Evolutionary conservation across 2,113 vertebrate species (phyloP).

Genomic region (Leucoraja erinaceus): DNA sequence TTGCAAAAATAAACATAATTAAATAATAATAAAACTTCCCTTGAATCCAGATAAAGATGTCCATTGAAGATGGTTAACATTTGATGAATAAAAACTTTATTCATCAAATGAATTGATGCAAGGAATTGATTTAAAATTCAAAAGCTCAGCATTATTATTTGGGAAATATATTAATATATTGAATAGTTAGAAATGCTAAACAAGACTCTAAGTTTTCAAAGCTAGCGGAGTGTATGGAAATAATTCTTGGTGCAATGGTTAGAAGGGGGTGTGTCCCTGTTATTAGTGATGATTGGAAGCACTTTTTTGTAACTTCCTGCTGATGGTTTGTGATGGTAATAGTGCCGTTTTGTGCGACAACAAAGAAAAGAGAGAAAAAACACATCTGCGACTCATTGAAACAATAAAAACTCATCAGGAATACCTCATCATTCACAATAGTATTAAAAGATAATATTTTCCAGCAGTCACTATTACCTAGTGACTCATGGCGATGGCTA

Average conservation of each 20-base stretch:
- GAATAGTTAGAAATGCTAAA: not conserved
- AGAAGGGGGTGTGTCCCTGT: not conserved
- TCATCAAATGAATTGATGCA: too few relatives aligned
- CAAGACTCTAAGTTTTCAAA: not conserved
- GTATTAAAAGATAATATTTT: slow-evolving; percentile 36
- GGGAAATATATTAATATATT: not conserved
- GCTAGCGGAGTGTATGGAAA: not conserved
- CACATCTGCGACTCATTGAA: slow-evolving; percentile 35
- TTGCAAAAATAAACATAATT: not conserved
- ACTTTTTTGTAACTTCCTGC: slow-evolving; percentile 35
- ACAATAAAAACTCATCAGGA: slow-evolving; percentile 27
- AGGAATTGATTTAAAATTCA: not conserved
- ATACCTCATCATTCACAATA: slow-evolving; percentile 27
- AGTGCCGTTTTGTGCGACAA: slow-evolving; percentile 12
- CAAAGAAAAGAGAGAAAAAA: slow-evolving; percentile 21
- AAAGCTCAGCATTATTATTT: not conserved
- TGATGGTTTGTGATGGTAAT: not conserved
- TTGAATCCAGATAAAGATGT: not conserved
- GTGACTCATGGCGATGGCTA: slow-evolving; percentile 23
- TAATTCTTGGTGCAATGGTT: slow-evolving; percentile 19
- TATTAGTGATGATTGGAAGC: slow-evolving; percentile 32
- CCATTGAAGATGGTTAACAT: not conserved
- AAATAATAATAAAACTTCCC: not conserved
- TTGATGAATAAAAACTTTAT: not conserved
- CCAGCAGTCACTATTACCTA: slow-evolving; percentile 31